Base-by-base conservation (phyloP, 2,888 invertebrate species). In the Hirtodrosophila alboralis region DNA sequence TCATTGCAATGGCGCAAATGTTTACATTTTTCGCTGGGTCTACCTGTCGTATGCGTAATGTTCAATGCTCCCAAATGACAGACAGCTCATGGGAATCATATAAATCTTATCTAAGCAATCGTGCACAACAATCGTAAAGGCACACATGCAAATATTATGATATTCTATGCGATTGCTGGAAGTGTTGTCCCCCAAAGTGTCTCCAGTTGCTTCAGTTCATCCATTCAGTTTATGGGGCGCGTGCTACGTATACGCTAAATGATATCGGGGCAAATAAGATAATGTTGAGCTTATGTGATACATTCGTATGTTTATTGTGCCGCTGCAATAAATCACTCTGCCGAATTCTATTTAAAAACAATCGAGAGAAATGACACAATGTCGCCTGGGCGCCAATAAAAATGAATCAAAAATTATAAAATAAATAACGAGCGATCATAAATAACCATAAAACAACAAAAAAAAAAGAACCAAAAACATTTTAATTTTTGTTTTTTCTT, bases 321-420 rank as follows among this genome's bases (percentile, higher is more conserved):
- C 18, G 38, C 23, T 45, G 63, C 72, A 48, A 84, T 78, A 79
- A 80, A 84, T 79, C 78, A 84, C 62, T 62, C 5, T 36, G 49
- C 57, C 40, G 40, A 51, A 65, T 67, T 84, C 68, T 71, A 77
- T 81, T 65, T 81, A 57, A 64, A 59, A 57, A 60, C 37, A 61
- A 71, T 71, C 65, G 67, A 74, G 67, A 74, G 78, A 58, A 72
- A 61, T 84, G 81, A 76, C 84, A 81, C 81, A 84, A 85, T 77
- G 79, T 75, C 75, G 58, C 66, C 40, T 27, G 40, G 40, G 44
- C 49, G 52, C 75, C 70, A 76, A 85, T 85, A 84, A 85, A 83
- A 85, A 85, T 83, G 86, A 85, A 85, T 83, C 86, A 83, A 81
- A 83, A 84, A 78, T 84, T 78, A 81, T 83, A 44, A 77, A 80